These are phyloP conservation scores for Vombatus ursinus DNA, from an alignment of 2,113 vertebrate species.

Conservation along the genomic window DNA sequence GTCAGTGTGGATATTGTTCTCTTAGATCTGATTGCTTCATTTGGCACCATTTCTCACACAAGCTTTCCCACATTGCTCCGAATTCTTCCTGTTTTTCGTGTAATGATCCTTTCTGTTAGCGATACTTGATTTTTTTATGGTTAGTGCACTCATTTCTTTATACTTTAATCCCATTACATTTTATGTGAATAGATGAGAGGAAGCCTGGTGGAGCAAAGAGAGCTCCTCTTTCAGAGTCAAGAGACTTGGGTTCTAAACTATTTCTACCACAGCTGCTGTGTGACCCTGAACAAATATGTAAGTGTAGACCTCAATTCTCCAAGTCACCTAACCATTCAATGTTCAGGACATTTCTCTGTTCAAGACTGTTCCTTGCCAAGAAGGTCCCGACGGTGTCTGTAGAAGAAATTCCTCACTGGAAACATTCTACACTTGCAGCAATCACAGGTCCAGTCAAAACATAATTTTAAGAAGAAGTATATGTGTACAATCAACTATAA, in stretches of 20 bases:
- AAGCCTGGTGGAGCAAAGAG: neutral
- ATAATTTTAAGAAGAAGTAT: neutral
- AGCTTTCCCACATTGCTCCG: neutral
- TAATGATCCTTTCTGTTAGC: neutral
- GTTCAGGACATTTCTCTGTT: neutral
- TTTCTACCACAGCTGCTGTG: neutral
- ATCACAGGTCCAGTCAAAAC: neutral
- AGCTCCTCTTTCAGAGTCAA: neutral
- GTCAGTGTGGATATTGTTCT: neutral
- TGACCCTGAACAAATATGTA: neutral
- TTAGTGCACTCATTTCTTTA: neutral
- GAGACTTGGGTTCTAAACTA: neutral
- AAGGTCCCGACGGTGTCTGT: neutral
- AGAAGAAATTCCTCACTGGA: neutral
- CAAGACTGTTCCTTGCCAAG: neutral
- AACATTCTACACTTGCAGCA: neutral
- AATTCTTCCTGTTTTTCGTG: neutral
- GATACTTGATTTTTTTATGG: neutral
- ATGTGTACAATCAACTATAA: neutral
- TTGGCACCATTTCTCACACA: neutral
- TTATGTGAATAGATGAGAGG: neutral
- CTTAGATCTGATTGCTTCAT: neutral
- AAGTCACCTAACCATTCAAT: neutral
- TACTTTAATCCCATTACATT: neutral
- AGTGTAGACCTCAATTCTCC: neutral